Percentiles rank a stretch among this genome's conserved stretches.
These are phyloP conservation scores for Haliclystus octoradiatus DNA, from an alignment of 30 jellyfish, hydroid and myxozoan genomes.

Conservation along the genomic window DNA sequence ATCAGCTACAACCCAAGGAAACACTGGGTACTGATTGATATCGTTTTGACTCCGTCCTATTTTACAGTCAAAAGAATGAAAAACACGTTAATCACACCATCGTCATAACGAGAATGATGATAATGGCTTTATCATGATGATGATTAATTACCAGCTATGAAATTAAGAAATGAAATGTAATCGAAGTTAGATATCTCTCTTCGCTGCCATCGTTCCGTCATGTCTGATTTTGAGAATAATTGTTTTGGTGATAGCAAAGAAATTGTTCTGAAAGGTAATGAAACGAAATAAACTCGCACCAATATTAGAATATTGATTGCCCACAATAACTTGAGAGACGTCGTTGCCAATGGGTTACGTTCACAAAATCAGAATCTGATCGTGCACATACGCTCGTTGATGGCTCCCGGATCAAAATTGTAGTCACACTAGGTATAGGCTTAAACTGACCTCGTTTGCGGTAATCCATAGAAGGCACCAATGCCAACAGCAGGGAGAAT, in stretches of 20 bases:
- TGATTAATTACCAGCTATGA: constrained; percentile 60
- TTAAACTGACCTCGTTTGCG: constrained; percentile 69
- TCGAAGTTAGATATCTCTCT: constrained; percentile 81
- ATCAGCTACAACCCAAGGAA: constrained; percentile 81
- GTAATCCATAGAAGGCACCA: constrained; percentile 68
- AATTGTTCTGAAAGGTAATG: constrained; percentile 24
- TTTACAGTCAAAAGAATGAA: neutral
- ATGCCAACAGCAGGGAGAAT: constrained; percentile 86
- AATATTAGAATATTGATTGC: neutral
- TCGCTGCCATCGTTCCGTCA: constrained; percentile 87
- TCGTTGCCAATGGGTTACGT: neutral
- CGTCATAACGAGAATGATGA: no score
- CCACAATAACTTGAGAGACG: neutral
- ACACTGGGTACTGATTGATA: constrained; percentile 73
- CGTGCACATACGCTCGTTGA: neutral
- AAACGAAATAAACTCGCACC: neutral
- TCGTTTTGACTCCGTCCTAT: constrained; percentile 73
- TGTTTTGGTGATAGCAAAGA: constrained; percentile 72
- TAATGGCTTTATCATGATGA: no score
- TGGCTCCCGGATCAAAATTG: no score
- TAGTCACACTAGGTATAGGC: no score
- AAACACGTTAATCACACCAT: neutral
- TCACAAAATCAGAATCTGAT: neutral
- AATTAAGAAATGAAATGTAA: constrained; percentile 66
- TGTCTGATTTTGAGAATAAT: constrained; percentile 72